These are phyloP conservation scores for Calidris pugnax DNA, from an alignment of 2,113 vertebrate genomes.

Conservation along the genomic window DNA sequence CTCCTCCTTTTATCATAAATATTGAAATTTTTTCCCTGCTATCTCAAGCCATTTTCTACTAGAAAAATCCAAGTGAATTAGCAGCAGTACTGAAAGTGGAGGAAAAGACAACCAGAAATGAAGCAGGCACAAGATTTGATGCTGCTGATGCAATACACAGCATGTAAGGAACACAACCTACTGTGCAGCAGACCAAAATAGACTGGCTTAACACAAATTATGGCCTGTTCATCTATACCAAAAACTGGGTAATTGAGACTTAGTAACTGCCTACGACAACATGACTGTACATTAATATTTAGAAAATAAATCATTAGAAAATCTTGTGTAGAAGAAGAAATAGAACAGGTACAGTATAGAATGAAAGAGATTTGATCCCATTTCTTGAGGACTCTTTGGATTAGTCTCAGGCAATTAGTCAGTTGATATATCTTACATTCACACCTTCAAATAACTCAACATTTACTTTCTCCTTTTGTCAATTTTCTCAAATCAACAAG, in stretches of 20 bases:
- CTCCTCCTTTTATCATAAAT: conserved; percentile 13
- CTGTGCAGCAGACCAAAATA: not conserved
- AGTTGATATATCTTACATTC: not conserved
- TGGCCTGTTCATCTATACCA: not conserved
- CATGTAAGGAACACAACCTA: not conserved
- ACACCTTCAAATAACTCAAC: not conserved
- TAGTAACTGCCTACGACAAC: not conserved
- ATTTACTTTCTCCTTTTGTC: not conserved
- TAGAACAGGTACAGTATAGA: not conserved
- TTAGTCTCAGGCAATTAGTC: not conserved
- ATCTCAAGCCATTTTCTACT: not conserved
- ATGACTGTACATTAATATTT: not conserved
- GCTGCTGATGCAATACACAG: not conserved
- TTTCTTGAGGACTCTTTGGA: not conserved
- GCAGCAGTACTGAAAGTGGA: not conserved
- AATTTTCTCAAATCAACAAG: not conserved
- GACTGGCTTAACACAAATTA: not conserved
- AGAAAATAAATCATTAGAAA: not conserved
- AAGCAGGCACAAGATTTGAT: not conserved
- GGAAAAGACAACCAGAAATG: not conserved
- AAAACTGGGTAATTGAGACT: not conserved
- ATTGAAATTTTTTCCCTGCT: rapidly evolving
- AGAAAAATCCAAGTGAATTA: not conserved
- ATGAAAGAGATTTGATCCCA: not conserved
- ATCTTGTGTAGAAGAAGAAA: not conserved